Evolutionary conservation across 35 echinoderm and acorn worm genomes (phyloP).

Genomic region (Heliocidaris tuberculata): DNA sequence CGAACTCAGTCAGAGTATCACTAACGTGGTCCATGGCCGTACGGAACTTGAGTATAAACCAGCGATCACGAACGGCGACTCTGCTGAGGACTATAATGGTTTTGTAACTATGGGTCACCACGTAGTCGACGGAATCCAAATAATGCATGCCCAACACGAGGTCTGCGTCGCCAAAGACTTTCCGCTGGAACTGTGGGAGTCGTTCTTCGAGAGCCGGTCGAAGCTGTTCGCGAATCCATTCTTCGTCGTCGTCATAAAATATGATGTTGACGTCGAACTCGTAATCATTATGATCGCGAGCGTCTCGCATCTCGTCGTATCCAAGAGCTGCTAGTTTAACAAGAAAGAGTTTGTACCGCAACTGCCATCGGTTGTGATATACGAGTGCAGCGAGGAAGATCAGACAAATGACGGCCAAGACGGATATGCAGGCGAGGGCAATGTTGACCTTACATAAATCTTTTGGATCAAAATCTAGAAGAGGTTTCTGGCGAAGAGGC

Average conservation of each 20-base stretch:
- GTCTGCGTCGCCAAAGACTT: neutral
- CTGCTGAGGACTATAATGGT: neutral
- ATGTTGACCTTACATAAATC: neutral
- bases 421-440: neutral
- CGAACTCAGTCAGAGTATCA: neutral
- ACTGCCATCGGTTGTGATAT: neutral
- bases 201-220: neutral
- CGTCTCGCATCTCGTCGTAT: neutral
- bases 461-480: neutral
- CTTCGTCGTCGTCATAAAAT: neutral
- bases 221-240: neutral
- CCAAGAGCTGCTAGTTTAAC: neutral
- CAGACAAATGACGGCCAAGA: neutral
- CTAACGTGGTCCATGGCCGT: conserved; percentile 1
- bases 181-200: neutral
- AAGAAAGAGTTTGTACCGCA: neutral
- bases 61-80: neutral
- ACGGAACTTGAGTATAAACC: conserved; percentile 23
- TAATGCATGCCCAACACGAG: neutral
- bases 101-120: neutral
- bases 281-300: neutral
- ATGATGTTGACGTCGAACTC: neutral
- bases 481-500: neutral
- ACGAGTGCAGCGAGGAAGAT: neutral
- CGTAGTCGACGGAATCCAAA: neutral